Base-by-base conservation (phyloP, 2,888 invertebrate species). In the Odontomyia ornata region DNA sequence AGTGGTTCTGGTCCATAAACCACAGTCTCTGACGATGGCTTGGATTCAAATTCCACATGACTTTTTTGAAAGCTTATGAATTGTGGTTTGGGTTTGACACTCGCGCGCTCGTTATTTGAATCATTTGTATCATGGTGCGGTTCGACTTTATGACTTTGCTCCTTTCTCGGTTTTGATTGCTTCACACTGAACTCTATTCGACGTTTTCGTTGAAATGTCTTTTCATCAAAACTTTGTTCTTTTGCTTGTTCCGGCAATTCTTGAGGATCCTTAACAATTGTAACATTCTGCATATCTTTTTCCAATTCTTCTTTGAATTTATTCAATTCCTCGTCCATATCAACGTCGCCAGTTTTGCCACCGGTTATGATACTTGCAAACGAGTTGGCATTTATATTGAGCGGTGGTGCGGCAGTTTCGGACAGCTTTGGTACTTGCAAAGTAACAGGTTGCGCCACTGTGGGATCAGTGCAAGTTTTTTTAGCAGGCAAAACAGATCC, bases 201-300 rank as follows among this genome's bases (percentile, higher is more conserved):
- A 77, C 87, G 86, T 81, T 90, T 90, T 69, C 90, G 84, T 82
- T 89, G 88, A 81, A 89, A 90, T 13, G 86, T 88, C 83, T 89
- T 89, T 9, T 83, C 82, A 79, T 86, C 85, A 69, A 87, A 82
- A 75, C 77, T 75, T 46, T 80, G 78, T 23, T 81, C 81, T 23
- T 60, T 78, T 30, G 64, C 75, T 13, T 75, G 77, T 79, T 79
- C 79, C 43, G 46, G 28, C 23, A 18, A 18, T 43, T 36, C 69
- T 18, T 69, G 36, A 7, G 21, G 25, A 36, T 3, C 13, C 13
- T 18, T 11, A 13, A 5, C 13, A 0, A 18, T 23, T 11, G n/a
- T 23, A 5, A 13, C 52, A 5, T 18, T 27, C 43, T 46, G 36
- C 65, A 78, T 64, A 73, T 80, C 78, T 23, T 75, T 73, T 36